Percentiles rank a stretch among this genome's conserved stretches.
Conservation (phyloP, 2,113 vertebrate species). For the Gambusia holbrooki region DNA sequence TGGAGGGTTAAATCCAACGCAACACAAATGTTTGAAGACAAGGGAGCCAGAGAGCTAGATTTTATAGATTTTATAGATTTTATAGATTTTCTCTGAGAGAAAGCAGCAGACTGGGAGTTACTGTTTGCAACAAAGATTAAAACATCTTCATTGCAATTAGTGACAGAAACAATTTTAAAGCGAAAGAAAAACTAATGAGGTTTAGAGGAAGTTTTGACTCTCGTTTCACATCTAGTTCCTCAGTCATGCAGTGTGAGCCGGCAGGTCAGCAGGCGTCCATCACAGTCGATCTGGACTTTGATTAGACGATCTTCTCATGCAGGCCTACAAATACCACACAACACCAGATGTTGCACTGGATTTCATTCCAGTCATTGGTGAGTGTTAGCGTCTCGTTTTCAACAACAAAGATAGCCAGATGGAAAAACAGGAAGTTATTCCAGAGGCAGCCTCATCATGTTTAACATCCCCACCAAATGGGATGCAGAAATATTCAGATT, state of each 20-base stretch:
- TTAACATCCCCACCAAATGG: not conserved
- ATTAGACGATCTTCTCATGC: not conserved
- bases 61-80: too few relatives aligned
- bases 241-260: not conserved
- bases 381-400: constrained; percentile 5
- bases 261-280: not conserved
- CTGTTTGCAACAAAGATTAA: too few relatives aligned
- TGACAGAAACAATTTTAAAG: too few relatives aligned
- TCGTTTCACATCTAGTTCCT: not conserved
- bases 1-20: too few relatives aligned
- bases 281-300: not conserved
- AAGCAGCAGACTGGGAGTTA: too few relatives aligned
- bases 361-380: not conserved
- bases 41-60: too few relatives aligned
- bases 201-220: not conserved
- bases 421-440: not conserved
- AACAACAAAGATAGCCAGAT: not conserved
- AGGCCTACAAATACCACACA: not conserved
- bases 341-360: not conserved
- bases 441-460: not conserved
- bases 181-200: too few relatives aligned
- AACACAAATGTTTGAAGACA: too few relatives aligned
- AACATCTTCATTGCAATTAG: too few relatives aligned
- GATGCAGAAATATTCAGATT: constrained; percentile 10
- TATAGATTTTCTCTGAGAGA: too few relatives aligned